These are phyloP conservation scores for Hylaeus anthracinus DNA, from an alignment of 1,140 invertebrate species.

Conservation along the genomic window DNA sequence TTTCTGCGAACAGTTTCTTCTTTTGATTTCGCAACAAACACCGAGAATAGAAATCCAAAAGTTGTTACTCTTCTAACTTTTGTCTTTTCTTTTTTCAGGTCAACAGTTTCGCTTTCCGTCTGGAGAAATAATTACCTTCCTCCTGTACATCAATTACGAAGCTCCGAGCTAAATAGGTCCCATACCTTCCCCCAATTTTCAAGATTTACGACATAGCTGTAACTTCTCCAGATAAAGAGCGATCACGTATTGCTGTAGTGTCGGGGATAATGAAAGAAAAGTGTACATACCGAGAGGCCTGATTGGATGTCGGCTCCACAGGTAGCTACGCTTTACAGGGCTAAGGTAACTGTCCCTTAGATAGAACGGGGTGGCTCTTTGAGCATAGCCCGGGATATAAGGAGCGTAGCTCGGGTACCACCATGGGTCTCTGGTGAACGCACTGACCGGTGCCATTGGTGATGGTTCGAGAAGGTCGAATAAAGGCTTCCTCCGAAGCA, in stretches of 20 bases:
- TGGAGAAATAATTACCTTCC: not conserved
- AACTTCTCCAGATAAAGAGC: not conserved
- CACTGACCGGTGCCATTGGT: slow-evolving; percentile 87
- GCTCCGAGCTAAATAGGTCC: too few relatives aligned
- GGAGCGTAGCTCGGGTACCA: slow-evolving; percentile 91
- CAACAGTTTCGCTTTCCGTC: not conserved
- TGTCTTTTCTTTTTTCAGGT: not conserved
- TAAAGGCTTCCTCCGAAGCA: slow-evolving; percentile 84
- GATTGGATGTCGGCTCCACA: slow-evolving; percentile 93
- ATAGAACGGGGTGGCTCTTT: slow-evolving; percentile 88
- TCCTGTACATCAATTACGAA: not conserved
- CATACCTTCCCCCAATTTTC: too few relatives aligned
- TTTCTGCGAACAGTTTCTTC: too few relatives aligned
- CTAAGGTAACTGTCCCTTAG: slow-evolving; percentile 92
- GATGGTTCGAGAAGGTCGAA: slow-evolving; percentile 89
- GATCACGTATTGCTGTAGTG: not conserved
- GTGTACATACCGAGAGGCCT: slow-evolving; percentile 89
- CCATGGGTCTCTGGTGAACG: slow-evolving; percentile 91
- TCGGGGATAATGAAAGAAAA: not conserved
- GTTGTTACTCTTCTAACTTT: too few relatives aligned
- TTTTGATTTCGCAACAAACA: too few relatives aligned
- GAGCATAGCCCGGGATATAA: slow-evolving; percentile 83
- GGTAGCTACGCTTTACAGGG: slow-evolving; percentile 92
- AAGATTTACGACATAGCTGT: too few relatives aligned
- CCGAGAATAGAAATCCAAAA: too few relatives aligned